Evolutionary conservation across 2,113 vertebrate species (phyloP), one percentile per base, ranked within the genome.

Genomic region (Petrocephalus microphthalmus): DNA sequence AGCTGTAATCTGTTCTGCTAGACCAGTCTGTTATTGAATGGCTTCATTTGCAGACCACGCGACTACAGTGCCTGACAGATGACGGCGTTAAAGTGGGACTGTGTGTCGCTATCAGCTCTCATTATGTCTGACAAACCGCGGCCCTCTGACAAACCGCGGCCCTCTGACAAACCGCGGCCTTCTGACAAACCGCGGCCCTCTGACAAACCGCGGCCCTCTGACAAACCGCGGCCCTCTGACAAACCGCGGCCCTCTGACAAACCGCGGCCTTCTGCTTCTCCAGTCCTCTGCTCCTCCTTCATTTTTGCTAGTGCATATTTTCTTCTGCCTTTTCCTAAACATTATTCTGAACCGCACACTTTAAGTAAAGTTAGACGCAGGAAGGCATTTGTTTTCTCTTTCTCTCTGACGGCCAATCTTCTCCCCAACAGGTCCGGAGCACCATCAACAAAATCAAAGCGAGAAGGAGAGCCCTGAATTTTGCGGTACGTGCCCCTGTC

Each of bases 1-100:
- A 94, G 94, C 94, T 94, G 93, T 94, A 95, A 95, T 96, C 93
- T 94, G 94, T 96, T 96, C 95, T 94, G 94, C 94, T 94, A 95
- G 93, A 93, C 89, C 91, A 89, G 90, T 92, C 91, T 91, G 92
- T 92, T 93, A 91, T 93, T 94, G 91, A 93, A 94, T 94, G 93
- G 92, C 94, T 94, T 94, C 92, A 95, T 96, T 94, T 95, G 92
- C 92, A 91, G 91, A 90, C 92, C 84, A 90, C 87, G 89, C 91
- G 87, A 90, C 92, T 37, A 13, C 19, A n/a, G 93, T 89, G 71
- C 91, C 93, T 94, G 94, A 95, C 94, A 92, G 94, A 95, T 95
- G 95, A 95, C 93, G 89, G 93, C 94, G 94, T 47, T 93, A 92
- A 91, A 93, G 93, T 93, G 57, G 90, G 91, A 91, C 93, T 90